Conservation (phyloP, 2,797 vertebrate genomes). For the Propithecus deckenii region DNA sequence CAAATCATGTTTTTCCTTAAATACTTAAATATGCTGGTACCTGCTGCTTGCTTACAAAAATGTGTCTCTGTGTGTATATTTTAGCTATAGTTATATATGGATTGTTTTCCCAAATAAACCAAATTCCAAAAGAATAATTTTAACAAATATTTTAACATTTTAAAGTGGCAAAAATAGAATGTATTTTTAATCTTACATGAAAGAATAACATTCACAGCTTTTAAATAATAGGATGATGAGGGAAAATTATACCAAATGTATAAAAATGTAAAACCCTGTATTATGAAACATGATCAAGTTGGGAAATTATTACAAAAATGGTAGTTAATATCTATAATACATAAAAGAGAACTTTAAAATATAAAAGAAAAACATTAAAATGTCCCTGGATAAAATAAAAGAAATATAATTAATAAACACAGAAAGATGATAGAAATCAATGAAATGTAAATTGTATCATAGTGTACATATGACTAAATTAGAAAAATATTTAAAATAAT, state of each 20-base stretch:
- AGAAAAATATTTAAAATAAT: conserved; percentile 8
- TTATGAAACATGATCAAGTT: background rate
- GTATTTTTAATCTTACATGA: background rate
- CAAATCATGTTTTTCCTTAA: conserved; percentile 38
- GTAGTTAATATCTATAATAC: background rate
- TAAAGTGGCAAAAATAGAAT: background rate
- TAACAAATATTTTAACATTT: conserved; percentile 5
- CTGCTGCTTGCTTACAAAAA: background rate
- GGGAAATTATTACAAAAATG: conserved; percentile 13
- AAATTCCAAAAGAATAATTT: background rate
- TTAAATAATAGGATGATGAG: conserved; percentile 21
- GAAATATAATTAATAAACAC: background rate
- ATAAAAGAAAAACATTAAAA: background rate
- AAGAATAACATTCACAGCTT: conserved; percentile 35
- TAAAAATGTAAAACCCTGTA: conserved; percentile 25
- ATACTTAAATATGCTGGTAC: conserved; percentile 1
- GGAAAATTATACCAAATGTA: background rate
- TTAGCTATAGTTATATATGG: background rate
- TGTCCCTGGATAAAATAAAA: background rate
- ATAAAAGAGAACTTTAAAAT: conserved; percentile 2
- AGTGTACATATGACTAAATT: background rate
- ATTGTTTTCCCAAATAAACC: background rate
- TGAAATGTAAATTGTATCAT: background rate
- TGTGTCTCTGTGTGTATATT: background rate
- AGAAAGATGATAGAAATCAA: background rate